These are phyloP conservation scores for Dryas iulia DNA, from an alignment of 1,140 invertebrate genomes.

Conservation along the genomic window DNA sequence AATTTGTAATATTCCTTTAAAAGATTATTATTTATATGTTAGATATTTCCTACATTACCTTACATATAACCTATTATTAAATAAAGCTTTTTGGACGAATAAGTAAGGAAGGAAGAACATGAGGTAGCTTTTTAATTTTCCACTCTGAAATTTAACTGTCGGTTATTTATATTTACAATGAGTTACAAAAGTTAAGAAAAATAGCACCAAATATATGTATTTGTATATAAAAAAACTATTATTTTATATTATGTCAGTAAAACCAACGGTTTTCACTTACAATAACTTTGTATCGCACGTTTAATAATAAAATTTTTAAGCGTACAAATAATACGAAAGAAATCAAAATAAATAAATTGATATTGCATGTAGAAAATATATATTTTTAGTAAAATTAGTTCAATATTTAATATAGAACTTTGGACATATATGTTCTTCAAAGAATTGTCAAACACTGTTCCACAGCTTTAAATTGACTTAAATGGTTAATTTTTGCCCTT, in stretches of 20 bases:
- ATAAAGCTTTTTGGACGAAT: constrained; percentile 64
- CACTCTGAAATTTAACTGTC: not conserved
- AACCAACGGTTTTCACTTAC: not conserved
- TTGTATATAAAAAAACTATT: not conserved
- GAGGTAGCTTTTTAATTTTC: constrained; percentile 49
- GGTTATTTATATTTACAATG: not conserved
- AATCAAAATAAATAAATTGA: too few relatives aligned
- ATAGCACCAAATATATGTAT: not conserved
- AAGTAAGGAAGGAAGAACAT: constrained; percentile 39
- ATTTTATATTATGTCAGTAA: not conserved
- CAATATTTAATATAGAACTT: too few relatives aligned
- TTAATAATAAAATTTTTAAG: not conserved
- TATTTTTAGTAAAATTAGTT: too few relatives aligned
- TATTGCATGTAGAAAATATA: too few relatives aligned
- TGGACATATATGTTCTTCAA: too few relatives aligned
- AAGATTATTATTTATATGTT: not conserved
- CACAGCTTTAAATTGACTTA: too few relatives aligned
- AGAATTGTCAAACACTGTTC: too few relatives aligned
- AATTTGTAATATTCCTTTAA: too few relatives aligned
- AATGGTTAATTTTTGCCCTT: too few relatives aligned
- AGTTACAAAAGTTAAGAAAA: not conserved
- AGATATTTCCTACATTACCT: not conserved
- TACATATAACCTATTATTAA: constrained; percentile 52
- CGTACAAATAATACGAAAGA: too few relatives aligned
- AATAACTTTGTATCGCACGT: not conserved